A percentile compares a stretch with the other conserved stretches of the same genome.
These are phyloP conservation scores for Sweltsa coloradensis DNA, from an alignment of 1,140 invertebrate genomes.

Conservation along the genomic window DNA sequence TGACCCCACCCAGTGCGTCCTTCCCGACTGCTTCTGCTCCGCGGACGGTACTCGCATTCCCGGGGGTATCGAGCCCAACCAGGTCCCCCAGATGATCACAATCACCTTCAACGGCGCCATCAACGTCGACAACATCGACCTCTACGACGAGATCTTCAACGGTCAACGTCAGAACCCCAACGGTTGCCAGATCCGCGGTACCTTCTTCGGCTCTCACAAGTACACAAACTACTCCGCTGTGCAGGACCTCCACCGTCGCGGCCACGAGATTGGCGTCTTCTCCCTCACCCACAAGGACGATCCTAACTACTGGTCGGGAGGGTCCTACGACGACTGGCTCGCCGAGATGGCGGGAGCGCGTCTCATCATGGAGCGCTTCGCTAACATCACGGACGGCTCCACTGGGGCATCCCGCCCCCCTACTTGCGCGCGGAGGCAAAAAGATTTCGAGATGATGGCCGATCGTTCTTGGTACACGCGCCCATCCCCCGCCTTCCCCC, in stretches of 20 bases:
- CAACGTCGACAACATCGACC: constrained; percentile 86
- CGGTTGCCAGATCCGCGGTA: constrained; percentile 84
- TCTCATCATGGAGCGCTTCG: constrained; percentile 75
- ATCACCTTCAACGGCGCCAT: constrained; percentile 89
- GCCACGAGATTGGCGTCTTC: constrained; percentile 89
- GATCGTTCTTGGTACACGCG: constrained; percentile 92
- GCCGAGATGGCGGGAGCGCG: constrained; percentile 92
- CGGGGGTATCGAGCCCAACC: constrained; percentile 62
- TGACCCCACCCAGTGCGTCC: constrained; percentile 71
- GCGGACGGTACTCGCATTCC: constrained; percentile 84
- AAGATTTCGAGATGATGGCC: constrained; percentile 92
- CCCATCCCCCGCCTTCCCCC: constrained; percentile 81
- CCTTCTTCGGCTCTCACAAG: constrained; percentile 93
- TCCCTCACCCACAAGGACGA: constrained; percentile 88
- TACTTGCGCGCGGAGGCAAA: constrained; percentile 86
- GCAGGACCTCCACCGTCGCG: constrained; percentile 76
- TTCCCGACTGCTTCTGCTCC: constrained; percentile 90
- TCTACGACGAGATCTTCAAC: constrained; percentile 84
- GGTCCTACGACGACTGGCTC: constrained; percentile 82
- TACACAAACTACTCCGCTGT: constrained; percentile 92
- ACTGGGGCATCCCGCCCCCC: constrained; percentile 83
- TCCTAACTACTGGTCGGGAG: constrained; percentile 77
- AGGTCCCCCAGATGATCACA: constrained; percentile 89
- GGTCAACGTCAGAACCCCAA: constrained; percentile 79
- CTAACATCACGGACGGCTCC: constrained; percentile 81